phyloP scores from a whole-genome alignment of 2,888 invertebrate species.

The Ernsta delagoae region DNA sequence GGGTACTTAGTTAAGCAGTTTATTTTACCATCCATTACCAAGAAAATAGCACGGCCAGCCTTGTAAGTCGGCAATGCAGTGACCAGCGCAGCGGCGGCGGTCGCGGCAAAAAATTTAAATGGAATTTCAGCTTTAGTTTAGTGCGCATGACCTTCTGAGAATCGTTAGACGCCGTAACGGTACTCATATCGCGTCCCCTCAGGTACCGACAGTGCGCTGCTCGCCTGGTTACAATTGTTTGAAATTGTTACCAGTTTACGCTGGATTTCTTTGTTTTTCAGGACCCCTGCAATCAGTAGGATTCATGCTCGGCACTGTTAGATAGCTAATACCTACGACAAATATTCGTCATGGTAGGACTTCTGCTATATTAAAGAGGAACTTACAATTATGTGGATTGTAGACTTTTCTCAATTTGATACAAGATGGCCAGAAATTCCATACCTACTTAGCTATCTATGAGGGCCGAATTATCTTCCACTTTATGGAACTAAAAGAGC shows the following conservation, averaged over 20 bases:
- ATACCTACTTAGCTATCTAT: too few relatives aligned
- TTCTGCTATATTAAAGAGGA: too few relatives aligned
- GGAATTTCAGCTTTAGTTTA: slow-evolving; percentile 73
- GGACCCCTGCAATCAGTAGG: background rate
- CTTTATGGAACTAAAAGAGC: too few relatives aligned
- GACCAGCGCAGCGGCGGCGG: slow-evolving; percentile 43
- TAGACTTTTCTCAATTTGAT: too few relatives aligned
- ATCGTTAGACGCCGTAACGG: slow-evolving; percentile 77
- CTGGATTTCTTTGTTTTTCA: background rate
- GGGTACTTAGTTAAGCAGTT: too few relatives aligned
- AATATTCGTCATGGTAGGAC: too few relatives aligned
- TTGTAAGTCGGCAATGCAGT: slow-evolving; percentile 44
- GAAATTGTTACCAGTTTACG: slow-evolving; percentile 13
- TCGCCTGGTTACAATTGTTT: slow-evolving; percentile 33
- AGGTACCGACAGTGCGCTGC: slow-evolving; percentile 60
- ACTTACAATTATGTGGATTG: too few relatives aligned
- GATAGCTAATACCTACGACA: too few relatives aligned
- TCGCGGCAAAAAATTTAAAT: slow-evolving; percentile 69
- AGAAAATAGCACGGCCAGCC: slow-evolving; percentile 44
- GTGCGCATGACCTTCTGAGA: slow-evolving; percentile 81
- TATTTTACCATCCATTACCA: slow-evolving; percentile 29
- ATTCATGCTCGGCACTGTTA: background rate
- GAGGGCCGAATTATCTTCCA: too few relatives aligned
- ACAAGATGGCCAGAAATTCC: too few relatives aligned
- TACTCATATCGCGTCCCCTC: slow-evolving; percentile 60